A percentile compares a stretch with the other conserved stretches of the same genome.
phyloP scores from a whole-genome alignment of 2,888 invertebrate genomes.

The Parnassius glacialis region DNA sequence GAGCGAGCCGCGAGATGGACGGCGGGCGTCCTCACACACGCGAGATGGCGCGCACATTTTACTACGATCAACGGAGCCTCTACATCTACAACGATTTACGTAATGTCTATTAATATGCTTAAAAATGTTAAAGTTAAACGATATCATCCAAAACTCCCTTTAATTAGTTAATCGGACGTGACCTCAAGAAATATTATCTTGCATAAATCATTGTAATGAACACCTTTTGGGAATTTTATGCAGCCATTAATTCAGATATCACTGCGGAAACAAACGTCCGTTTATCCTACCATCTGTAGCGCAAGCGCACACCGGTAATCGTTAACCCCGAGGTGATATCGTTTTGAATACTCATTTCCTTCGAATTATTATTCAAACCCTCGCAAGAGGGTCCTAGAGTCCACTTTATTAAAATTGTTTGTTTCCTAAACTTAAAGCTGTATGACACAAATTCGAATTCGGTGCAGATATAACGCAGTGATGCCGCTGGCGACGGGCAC shows the following conservation, averaged over 20 bases:
- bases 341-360: slow-evolving; percentile 79
- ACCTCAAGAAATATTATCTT: slow-evolving; percentile 66
- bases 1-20: slow-evolving; percentile 74
- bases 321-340: slow-evolving; percentile 81
- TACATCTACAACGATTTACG: slow-evolving; percentile 31
- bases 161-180: slow-evolving; percentile 24
- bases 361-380: slow-evolving; percentile 73
- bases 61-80: slow-evolving; percentile 33
- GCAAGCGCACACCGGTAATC: slow-evolving; percentile 78
- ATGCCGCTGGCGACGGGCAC: slow-evolving; percentile 71
- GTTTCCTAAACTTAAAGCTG: slow-evolving; percentile 64
- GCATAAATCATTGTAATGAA: slow-evolving; percentile 80
- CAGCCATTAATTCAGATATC: slow-evolving; percentile 81
- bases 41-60: slow-evolving; percentile 31
- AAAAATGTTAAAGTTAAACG: not conserved
- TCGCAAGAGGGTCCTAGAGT: slow-evolving; percentile 65
- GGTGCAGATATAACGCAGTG: slow-evolving; percentile 67
- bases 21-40: slow-evolving; percentile 36
- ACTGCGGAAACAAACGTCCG: slow-evolving; percentile 81
- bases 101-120: slow-evolving; percentile 5
- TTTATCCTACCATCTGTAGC: slow-evolving; percentile 78
- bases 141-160: slow-evolving; percentile 8
- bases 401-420: slow-evolving; percentile 59
- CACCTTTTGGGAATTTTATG: slow-evolving; percentile 79
- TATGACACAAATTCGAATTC: slow-evolving; percentile 78